phyloP scores from a whole-genome alignment of 2,113 vertebrate genomes.

The Mastomys natalensis region DNA sequence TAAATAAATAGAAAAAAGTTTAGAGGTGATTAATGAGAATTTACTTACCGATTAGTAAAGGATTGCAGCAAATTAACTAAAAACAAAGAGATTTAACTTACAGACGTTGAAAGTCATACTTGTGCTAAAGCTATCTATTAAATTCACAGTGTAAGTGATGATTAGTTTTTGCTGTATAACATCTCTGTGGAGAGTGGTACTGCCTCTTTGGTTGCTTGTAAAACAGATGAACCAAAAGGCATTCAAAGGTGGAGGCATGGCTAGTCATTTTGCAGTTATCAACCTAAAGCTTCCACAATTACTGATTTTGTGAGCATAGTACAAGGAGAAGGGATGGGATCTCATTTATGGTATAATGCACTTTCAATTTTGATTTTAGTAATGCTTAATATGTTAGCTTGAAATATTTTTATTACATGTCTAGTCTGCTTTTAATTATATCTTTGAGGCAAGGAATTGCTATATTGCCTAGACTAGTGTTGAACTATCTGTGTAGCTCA shows the following conservation, averaged over 20 bases:
- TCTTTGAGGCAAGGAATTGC: background rate
- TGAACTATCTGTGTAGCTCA: background rate
- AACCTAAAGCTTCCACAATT: background rate
- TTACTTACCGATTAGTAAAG: constrained; percentile 42
- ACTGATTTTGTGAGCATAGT: background rate
- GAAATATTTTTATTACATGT: background rate
- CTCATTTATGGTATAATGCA: background rate
- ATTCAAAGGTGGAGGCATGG: background rate
- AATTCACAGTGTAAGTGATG: background rate
- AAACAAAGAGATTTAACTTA: constrained; percentile 56
- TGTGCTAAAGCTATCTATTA: background rate
- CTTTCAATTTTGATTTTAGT: background rate
- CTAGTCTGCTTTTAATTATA: background rate
- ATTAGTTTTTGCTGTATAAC: background rate
- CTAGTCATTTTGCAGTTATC: background rate
- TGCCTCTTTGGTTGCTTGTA: background rate
- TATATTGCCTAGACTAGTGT: background rate
- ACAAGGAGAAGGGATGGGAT: background rate
- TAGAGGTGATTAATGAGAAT: background rate
- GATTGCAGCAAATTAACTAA: constrained; percentile 1
- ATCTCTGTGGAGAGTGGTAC: background rate
- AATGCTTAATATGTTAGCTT: constrained; percentile 15
- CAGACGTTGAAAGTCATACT: background rate
- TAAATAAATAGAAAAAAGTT: background rate
- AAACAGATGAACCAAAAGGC: background rate